Evolutionary conservation across 2,888 invertebrate genomes (phyloP).

Genomic region (Artemia sp.): DNA sequence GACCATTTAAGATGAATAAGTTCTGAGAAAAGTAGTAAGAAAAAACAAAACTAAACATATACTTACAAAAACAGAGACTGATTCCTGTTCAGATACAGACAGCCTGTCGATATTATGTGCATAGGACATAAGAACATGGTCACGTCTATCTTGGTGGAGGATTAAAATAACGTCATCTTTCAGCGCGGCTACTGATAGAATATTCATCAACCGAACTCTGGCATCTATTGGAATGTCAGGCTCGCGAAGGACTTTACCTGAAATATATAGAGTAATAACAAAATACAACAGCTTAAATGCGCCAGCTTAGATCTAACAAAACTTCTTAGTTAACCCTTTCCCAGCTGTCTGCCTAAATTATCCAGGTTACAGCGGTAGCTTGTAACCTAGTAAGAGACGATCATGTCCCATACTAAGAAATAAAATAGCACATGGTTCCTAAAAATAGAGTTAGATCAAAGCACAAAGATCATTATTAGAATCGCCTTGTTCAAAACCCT

Average conservation of each 20-base stretch:
- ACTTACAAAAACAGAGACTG: slow-evolving; percentile 55
- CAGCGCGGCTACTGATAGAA: slow-evolving; percentile 55
- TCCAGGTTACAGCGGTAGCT: too few species aligned
- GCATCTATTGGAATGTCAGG: slow-evolving; percentile 35
- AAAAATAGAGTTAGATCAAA: too few species aligned
- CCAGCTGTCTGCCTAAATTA: too few species aligned
- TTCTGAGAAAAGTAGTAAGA: too few species aligned
- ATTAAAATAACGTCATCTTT: slow-evolving; percentile 77
- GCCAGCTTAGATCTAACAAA: background rate
- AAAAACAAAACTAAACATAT: background rate
- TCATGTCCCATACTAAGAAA: too few species aligned
- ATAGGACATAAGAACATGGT: slow-evolving; percentile 73
- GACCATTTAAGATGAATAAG: background rate
- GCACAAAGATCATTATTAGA: too few species aligned
- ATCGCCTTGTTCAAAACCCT: too few species aligned
- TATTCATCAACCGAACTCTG: slow-evolving; percentile 48
- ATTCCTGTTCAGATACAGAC: slow-evolving; percentile 54
- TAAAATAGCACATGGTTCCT: too few species aligned
- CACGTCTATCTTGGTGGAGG: slow-evolving; percentile 71
- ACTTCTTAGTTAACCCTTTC: too few species aligned
- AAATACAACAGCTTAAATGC: background rate
- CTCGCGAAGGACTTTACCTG: slow-evolving; percentile 26
- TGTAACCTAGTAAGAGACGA: too few species aligned
- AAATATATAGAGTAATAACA: slow-evolving; percentile 11
- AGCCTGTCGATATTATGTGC: slow-evolving; percentile 60